Conservation (phyloP, 1,140 invertebrate genomes). For the Lordiphosa stackelbergi region DNA sequence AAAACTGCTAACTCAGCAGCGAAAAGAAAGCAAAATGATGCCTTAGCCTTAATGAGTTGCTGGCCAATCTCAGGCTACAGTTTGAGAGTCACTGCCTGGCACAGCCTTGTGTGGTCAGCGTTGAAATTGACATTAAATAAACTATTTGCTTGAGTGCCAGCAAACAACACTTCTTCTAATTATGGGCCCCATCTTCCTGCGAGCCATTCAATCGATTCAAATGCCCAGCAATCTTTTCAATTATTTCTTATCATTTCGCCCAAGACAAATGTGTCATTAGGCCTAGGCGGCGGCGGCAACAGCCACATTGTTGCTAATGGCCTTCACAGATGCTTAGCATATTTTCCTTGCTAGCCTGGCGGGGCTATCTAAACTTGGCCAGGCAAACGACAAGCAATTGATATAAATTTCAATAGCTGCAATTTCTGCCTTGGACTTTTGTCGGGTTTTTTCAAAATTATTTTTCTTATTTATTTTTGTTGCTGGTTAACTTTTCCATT, state of each 20-base stretch:
- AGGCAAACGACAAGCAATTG: conserved; percentile 27
- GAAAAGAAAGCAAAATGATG: conserved; percentile 32
- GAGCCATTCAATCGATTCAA: conserved; percentile 53
- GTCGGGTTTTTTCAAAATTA: conserved; percentile 9
- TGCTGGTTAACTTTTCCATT: conserved; percentile 18
- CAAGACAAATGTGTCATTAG: conserved; percentile 32
- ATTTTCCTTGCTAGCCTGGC: conserved; percentile 22
- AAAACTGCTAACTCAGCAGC: conserved; percentile 36
- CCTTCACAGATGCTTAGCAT: conserved; percentile 41
- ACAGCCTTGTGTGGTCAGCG: conserved; percentile 27
- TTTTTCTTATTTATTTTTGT: conserved; percentile 8
- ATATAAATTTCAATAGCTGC: conserved; percentile 57
- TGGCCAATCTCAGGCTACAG: neutral
- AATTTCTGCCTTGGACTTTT: conserved; percentile 29
- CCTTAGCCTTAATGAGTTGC: conserved; percentile 28
- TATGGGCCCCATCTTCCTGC: conserved; percentile 7
- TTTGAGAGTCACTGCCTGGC: conserved; percentile 8
- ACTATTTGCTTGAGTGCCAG: conserved; percentile 7
- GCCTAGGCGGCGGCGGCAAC: conserved; percentile 7
- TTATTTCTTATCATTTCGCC: conserved; percentile 68
- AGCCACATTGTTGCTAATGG: conserved; percentile 33
- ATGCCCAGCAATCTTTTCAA: conserved; percentile 69
- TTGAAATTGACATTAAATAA: conserved; percentile 8
- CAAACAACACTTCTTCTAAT: conserved; percentile 23
- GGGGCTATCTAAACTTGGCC: conserved; percentile 40